phyloP scores from a whole-genome alignment of 2,797 vertebrate species.

The Alauda arvensis region DNA sequence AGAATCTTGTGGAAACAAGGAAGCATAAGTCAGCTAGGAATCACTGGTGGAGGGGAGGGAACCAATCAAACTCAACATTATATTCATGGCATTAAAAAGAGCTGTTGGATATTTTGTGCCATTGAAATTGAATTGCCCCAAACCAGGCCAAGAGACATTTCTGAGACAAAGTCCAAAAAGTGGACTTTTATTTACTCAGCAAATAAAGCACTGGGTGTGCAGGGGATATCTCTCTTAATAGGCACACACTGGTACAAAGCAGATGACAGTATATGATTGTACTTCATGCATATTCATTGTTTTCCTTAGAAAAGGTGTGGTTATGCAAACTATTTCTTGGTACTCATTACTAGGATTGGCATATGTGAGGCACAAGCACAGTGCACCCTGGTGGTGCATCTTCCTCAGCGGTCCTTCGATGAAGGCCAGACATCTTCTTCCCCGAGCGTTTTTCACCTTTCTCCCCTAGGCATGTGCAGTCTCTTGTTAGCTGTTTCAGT shows the following conservation, averaged over 20 bases:
- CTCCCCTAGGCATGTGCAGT: background rate
- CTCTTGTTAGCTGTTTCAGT: background rate
- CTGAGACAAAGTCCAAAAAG: background rate
- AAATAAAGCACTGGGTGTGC: rapidly evolving
- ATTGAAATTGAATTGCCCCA: background rate
- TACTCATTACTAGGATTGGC: too few species aligned
- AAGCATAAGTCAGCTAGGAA: background rate
- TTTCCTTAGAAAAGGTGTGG: background rate
- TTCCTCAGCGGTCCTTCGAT: background rate
- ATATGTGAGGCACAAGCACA: rapidly evolving
- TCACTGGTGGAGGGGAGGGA: background rate
- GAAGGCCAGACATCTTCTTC: rapidly evolving
- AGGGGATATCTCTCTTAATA: too few species aligned
- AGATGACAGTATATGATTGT: too few species aligned
- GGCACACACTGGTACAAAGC: rapidly evolving
- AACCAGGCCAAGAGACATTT: background rate
- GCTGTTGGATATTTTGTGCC: background rate
- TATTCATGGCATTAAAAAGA: background rate
- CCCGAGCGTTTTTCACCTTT: background rate
- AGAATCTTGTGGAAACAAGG: background rate
- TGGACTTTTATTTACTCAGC: background rate
- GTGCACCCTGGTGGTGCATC: too few species aligned
- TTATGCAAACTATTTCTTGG: background rate
- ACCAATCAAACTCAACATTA: background rate
- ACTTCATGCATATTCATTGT: background rate